A percentile compares a stretch with the other conserved stretches of the same genome.
Evolutionary conservation across 2,888 invertebrate genomes (phyloP).

Genomic region (Exephanes ischioxanthus): DNA sequence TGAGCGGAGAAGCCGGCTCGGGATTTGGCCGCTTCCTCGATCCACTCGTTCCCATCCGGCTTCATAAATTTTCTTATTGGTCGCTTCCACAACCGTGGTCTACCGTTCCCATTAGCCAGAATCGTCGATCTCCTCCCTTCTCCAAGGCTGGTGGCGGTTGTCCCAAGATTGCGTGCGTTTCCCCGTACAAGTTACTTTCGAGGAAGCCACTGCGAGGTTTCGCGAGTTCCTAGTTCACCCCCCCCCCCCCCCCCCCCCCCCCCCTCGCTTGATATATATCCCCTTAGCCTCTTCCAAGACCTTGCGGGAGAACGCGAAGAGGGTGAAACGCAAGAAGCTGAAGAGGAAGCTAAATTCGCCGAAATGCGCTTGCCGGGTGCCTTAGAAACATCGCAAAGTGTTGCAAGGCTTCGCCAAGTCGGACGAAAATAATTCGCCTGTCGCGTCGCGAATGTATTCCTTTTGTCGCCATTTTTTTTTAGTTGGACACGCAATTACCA

Average conservation of each 20-base stretch:
- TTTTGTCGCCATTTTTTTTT: not conserved
- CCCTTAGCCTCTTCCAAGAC: slow-evolving; percentile 19
- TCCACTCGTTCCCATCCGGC: slow-evolving; percentile 67
- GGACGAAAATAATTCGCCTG: slow-evolving; percentile 31
- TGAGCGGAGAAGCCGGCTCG: slow-evolving; percentile 59
- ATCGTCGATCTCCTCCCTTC: slow-evolving; percentile 44
- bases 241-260: not conserved
- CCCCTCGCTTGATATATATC: slow-evolving; percentile 8
- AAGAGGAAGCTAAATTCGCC: slow-evolving; percentile 1
- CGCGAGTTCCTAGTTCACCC: slow-evolving; percentile 33
- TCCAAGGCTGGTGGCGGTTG: slow-evolving; percentile 1
- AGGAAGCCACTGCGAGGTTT: slow-evolving; percentile 44
- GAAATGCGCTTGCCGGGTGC: not conserved
- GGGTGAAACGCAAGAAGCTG: slow-evolving; percentile 1
- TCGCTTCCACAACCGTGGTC: slow-evolving; percentile 49
- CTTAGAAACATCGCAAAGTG: not conserved
- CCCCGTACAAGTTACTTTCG: slow-evolving; percentile 52
- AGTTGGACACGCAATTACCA: slow-evolving; percentile 3
- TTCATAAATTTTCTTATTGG: slow-evolving; percentile 71
- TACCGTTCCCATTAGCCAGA: slow-evolving; percentile 41
- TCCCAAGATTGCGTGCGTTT: slow-evolving; percentile 54
- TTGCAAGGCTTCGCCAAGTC: slow-evolving; percentile 9
- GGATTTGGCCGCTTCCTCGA: slow-evolving; percentile 52
- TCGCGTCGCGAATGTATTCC: slow-evolving; percentile 5
- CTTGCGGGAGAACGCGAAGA: not conserved